Evolutionary conservation across 2,113 vertebrate genomes (phyloP).

Genomic region (Danio rerio): DNA sequence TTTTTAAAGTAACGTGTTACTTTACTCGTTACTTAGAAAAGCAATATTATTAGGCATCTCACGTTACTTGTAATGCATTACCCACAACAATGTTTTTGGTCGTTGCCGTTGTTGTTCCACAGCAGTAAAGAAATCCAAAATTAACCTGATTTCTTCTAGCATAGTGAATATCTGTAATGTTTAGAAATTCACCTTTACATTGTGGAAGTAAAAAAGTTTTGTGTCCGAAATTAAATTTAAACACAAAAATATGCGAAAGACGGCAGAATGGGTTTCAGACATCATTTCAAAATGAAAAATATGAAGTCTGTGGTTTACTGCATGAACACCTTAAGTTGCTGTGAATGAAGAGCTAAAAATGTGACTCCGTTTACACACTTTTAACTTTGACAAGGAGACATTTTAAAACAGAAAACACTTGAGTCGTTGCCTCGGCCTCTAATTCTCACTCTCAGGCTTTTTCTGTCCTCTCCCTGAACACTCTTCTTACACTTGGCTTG

Average conservation of each 20-base stretch:
- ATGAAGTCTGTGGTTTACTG: neutral
- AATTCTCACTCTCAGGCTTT: neutral
- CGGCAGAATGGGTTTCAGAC: too few species aligned
- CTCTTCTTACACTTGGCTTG: conserved; percentile 21
- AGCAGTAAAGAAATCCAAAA: neutral
- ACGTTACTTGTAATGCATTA: too few species aligned
- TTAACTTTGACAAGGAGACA: conserved; percentile 12
- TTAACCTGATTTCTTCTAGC: neutral
- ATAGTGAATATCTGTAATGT: neutral
- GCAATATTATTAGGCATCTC: too few species aligned
- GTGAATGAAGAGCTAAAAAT: conserved; percentile 10
- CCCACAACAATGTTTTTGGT: too few species aligned
- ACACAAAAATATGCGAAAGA: neutral
- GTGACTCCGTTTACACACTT: neutral
- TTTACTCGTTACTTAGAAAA: too few species aligned
- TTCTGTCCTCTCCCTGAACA: neutral
- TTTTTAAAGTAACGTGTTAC: too few species aligned
- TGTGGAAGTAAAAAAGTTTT: neutral
- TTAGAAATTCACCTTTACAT: neutral
- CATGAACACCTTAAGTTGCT: neutral
- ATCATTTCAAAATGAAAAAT: neutral
- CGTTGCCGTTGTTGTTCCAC: too few species aligned
- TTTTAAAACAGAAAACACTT: conserved; percentile 17
- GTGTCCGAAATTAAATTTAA: neutral
- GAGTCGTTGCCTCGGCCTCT: neutral